Base-by-base conservation (phyloP, 2,888 invertebrate species). In the Papilio gigon region DNA sequence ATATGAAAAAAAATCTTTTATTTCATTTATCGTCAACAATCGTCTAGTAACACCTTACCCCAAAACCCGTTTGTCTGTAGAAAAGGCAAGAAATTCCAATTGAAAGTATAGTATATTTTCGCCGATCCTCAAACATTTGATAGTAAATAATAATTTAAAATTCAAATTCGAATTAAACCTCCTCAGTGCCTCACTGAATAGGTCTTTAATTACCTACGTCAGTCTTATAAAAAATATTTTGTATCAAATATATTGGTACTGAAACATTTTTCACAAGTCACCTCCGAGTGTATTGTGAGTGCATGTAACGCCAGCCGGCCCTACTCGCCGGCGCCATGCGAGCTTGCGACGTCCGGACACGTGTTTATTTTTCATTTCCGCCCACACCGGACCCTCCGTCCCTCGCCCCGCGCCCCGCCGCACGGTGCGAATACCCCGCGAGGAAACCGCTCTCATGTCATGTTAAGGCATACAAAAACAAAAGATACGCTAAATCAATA, bases 311-410 rank as follows among this genome's bases (percentile, higher is more conserved):
- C 65, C 12, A 60, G 78, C 76, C 81, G 79, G 79, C 84, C 84
- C 84, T 85, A 84, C 84, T 82, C 84, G 83, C 83, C 88, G 88
- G 86, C 86, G 87, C 85, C 87, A 81, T 74, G 84, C 83, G 81
- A 84, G 85, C 87, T 81, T 74, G 84, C 83, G 81, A 84, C 84
- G 85, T 80, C 83, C 86, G 86, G 85, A 89, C 53, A 56, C 86
- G 83, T 90, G 90, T 92, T 92, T 92, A 92, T 92, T 91, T 92
- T 92, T 92, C 90, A 92, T 92, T 92, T 92, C 91, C 91, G 88
- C 85, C 77, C 79, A 79, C 80, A 79, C 84, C 82, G 80, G 81
- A 78, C 83, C 78, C 81, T 81, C 74, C 67, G 75, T 73, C 78
- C 42, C 20, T 70, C 73, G 68, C 72, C 71, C 5, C 47, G 8